Evolutionary conservation across 1,140 invertebrate genomes (phyloP), one percentile per base, ranked within the genome.

Genomic region (Ips typographus): DNA sequence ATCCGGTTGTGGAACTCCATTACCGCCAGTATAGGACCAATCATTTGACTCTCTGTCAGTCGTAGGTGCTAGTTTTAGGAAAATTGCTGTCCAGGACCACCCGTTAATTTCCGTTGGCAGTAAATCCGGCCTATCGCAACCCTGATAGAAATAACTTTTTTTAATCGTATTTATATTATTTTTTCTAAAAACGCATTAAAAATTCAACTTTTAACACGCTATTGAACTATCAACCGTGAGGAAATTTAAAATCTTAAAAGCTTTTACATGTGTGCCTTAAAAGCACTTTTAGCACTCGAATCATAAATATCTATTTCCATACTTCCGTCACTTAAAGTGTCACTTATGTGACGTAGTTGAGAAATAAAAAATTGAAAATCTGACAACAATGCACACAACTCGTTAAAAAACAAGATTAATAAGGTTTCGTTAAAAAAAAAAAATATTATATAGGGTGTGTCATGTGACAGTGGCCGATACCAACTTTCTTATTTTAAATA

Each of bases 71-170:
- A 93, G 79, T 78, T 92, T 93, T 79, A 91, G 89, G n/a, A 92
- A 84, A 70, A 90, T 89, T 2, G 90, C 90, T 5, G 91, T 92
- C 91, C 92, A 94, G 84, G 93, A 93, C 92, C 92, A 94, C 8
- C 91, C 92, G 74, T 93, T 93, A 55, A 92, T 81, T 41, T 87
- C 84, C 5, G 87, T 83, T 4, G 91, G 91, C 72, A 91, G 86
- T 53, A 93, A 82, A 77, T 93, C 91, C n/a, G 89, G 86, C 68
- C 90, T 86, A 72, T 91, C 89, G 75, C 91, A 93, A 57, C 91
- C 91, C 78, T 91, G 89, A 84, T 92, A 91, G 78, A 91, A 89
- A 75, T 90, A 92, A 65, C 44, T 52, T 40, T 40, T 47, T 22
- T 22, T 22, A 22, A 22, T 22, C 22, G 22, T 22, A 22, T 22